phyloP scores from a whole-genome alignment of 1,140 invertebrate genomes.

The Drosophila oshimai region DNA sequence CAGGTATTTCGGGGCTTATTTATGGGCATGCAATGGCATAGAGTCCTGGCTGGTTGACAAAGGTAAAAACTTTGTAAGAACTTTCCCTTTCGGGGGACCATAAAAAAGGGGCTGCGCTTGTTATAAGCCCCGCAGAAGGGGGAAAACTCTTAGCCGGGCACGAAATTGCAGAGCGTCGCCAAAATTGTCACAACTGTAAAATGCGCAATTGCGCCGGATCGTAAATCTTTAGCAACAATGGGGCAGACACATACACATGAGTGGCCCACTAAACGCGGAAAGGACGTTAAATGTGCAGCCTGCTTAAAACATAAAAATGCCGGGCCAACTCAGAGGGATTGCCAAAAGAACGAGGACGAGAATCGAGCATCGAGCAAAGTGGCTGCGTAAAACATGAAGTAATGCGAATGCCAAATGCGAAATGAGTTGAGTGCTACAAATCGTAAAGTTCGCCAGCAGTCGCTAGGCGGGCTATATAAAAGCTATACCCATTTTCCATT shows the following conservation, averaged over 20 bases:
- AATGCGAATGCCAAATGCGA: slow-evolving; percentile 74
- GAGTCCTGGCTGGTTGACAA: slow-evolving; percentile 47
- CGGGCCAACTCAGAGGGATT: slow-evolving; percentile 43
- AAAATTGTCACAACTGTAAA: slow-evolving; percentile 80
- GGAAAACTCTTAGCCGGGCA: slow-evolving; percentile 20
- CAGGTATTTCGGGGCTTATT: slow-evolving; percentile 69
- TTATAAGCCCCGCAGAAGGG: slow-evolving; percentile 44
- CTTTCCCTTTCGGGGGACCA: slow-evolving; percentile 30
- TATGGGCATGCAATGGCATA: slow-evolving; percentile 63
- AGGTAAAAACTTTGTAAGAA: slow-evolving; percentile 54
- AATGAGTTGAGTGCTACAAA: slow-evolving; percentile 80
- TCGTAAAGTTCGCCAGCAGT: slow-evolving; percentile 59
- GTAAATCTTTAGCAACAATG: slow-evolving; percentile 73
- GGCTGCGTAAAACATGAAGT: slow-evolving; percentile 77
- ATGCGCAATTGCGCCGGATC: slow-evolving; percentile 77
- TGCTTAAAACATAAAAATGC: slow-evolving; percentile 77
- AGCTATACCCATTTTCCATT: slow-evolving; percentile 2
- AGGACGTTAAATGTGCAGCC: slow-evolving; percentile 73
- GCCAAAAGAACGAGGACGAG: slow-evolving; percentile 59
- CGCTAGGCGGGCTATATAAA: slow-evolving; percentile 62
- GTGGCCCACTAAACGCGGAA: slow-evolving; percentile 71
- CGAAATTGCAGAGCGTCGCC: slow-evolving; percentile 69
- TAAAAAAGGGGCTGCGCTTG: slow-evolving; percentile 59
- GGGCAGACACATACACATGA: slow-evolving; percentile 39
- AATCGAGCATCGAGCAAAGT: slow-evolving; percentile 60